Evolutionary conservation across 2,113 vertebrate species (phyloP).

Genomic region (Seriola aureovittata): DNA sequence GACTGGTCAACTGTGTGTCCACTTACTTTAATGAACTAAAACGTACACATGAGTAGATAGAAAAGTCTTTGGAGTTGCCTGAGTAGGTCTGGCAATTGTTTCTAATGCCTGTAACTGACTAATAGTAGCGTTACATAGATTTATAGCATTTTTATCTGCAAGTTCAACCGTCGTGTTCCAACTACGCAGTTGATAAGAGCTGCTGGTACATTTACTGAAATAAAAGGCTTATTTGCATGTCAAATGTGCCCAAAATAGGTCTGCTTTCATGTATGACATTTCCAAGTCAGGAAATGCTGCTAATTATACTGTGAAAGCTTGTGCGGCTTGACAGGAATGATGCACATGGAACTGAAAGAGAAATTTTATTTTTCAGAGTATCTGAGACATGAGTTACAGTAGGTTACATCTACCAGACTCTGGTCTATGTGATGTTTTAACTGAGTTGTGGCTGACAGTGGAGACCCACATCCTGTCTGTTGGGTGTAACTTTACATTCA

Average conservation of each 20-base stretch:
- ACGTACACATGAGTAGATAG: neutral
- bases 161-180: conserved; percentile 15
- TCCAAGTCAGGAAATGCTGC: conserved; percentile 36
- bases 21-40: neutral
- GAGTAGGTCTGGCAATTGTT: neutral
- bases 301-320: conserved; percentile 38
- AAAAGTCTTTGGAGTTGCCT: neutral
- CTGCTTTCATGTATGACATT: conserved; percentile 19
- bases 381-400: neutral
- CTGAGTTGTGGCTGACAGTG: conserved; percentile 11
- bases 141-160: neutral
- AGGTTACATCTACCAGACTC: neutral
- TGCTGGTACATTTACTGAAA: neutral
- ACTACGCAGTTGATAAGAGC: neutral
- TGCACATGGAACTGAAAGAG: neutral
- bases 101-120: neutral
- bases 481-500: conserved; percentile 42
- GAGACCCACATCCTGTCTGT: conserved; percentile 53
- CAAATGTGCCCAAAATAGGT: conserved; percentile 35
- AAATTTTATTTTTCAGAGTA: neutral
- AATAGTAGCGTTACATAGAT: neutral
- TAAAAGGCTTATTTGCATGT: conserved; percentile 47
- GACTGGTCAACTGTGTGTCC: neutral
- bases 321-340: neutral
- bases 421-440: neutral